Base-by-base conservation (phyloP, 2,888 invertebrate genomes). In the Xylophagus ater region DNA sequence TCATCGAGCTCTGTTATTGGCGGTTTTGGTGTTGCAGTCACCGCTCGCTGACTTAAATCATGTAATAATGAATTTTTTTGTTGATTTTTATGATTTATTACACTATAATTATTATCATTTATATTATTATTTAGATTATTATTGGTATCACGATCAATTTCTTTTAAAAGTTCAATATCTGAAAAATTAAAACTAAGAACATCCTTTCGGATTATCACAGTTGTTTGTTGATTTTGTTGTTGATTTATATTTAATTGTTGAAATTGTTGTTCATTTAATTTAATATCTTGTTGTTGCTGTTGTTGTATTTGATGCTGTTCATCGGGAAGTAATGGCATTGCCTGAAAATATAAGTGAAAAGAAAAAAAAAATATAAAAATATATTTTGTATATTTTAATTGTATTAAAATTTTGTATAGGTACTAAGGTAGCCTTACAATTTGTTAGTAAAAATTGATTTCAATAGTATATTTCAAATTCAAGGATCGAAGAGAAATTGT, bases 1-100 rank as follows among this genome's bases (percentile, higher is more conserved):
- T 93, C 90, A 66, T 84, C 76, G 53, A 89, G 68, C 51, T 74
- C 76, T 49, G 83, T 79, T 48, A 77, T 74, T 44, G 73, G 73
- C 42, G 77, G 74, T 51, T 71, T 63, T 21, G 65, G 64, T 49
- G 65, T 65, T 43, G 62, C 65, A 20, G 65, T 63, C 34, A 62
- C 64, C 34, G 64, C 61, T 23, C 60, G 53, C 43, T 64, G 62
- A 35, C 58, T 60, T 30, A 64, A 49, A 53, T 62, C 61, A 46
- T 57, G 58, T 46, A 62, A 45, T 13, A 40, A 24, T 10, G 29
- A 24, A 36, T 41, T 36, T 6, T 31, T 26, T 31, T 12, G 15
- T 31, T 30, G 18, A 15, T 15, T 17, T 5, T n/a, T 5, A 34
- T 25, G 25, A 8, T 18, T 17, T 4, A 5, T 36, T 21, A 28